Evolutionary conservation across 2,888 invertebrate species (phyloP).

Genomic region (Nemapogon koenigi): DNA sequence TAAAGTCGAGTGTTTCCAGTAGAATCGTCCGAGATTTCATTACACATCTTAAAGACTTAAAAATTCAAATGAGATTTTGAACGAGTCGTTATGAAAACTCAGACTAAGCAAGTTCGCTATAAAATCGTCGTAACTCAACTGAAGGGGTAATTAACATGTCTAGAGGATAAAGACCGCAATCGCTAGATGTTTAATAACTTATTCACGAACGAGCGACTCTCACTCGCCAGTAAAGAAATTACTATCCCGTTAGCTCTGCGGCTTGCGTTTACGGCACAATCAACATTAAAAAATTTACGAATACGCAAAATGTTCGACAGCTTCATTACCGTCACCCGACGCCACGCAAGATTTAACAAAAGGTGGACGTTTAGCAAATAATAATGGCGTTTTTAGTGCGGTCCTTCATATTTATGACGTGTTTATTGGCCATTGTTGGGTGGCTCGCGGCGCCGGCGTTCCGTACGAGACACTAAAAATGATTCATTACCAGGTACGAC

Average conservation of each 20-base stretch:
- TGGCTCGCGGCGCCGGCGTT: conserved; percentile 31
- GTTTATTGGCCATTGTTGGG: conserved; percentile 57
- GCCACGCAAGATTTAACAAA: conserved; percentile 36
- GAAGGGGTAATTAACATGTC: conserved; percentile 31
- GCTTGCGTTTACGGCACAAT: conserved; percentile 6
- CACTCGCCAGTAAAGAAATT: conserved; percentile 19
- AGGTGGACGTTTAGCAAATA: conserved; percentile 52
- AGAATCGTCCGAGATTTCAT: conserved; percentile 5
- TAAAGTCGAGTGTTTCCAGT: conserved; percentile 3
- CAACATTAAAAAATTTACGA: conserved; percentile 14
- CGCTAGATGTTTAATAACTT: conserved; percentile 17
- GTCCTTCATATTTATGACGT: conserved; percentile 57
- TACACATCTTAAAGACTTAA: conserved; percentile 7
- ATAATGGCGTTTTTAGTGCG: conserved; percentile 55
- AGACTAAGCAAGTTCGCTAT: conserved; percentile 7
- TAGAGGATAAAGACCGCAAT: conserved; percentile 23
- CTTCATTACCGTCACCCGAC: conserved; percentile 26
- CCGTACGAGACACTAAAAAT: conserved; percentile 42
- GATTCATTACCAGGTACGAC: conserved; percentile 37
- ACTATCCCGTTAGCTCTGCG: conserved; percentile 13
- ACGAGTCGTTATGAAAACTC: conserved; percentile 4
- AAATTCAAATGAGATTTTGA: conserved; percentile 6
- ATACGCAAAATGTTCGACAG: conserved; percentile 37
- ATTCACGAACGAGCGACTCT: conserved; percentile 9
- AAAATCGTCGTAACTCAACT: conserved; percentile 26